Base-by-base conservation (phyloP, 2,113 vertebrate species). In the Brachypodius melanocephalos region DNA sequence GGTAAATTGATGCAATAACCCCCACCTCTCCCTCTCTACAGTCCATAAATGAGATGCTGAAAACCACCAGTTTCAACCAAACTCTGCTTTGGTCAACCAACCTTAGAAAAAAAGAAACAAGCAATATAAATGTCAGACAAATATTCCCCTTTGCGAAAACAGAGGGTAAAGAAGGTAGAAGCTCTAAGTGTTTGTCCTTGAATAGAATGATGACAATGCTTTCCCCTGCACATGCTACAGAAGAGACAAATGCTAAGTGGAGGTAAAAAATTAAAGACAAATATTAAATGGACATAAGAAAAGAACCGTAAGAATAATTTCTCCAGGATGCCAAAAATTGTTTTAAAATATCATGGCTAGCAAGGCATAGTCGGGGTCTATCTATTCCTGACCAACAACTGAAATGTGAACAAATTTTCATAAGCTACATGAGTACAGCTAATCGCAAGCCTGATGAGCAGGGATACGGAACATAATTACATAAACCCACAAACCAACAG, bases 401-500 rank as follows among this genome's bases (percentile, higher is more conserved):
- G 43, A 86, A 89, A 55, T 0, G 0, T 31, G 29, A 81, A 61
- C 17, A 81, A 28, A 42, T 61, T 84, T 54, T 81, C 66, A 21
- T 73, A 78, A 52, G 21, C 62, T 76, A 48, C 29, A 51, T 0
- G 0, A 69, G 45, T 42, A 28, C 1, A 4, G 58, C 34, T 49
- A 58, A 61, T 17, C 68, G 62, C 67, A 94, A 89, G 58, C 18
- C 74, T 61, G 28, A 81, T 10, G 24, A 86, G n/a, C 63, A 77
- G 68, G 54, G 72, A 73, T 62, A 73, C 49, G 31, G 46, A 86
- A 62, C 32, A 67, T 54, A 74, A 69, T 22, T 95, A 48, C 67
- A 80, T 75, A 93, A 94, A 75, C 5, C 40, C 80, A 67, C 40
- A 71, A 54, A 92, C 17, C 65, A 96, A 90, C 92, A 28, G 76